Evolutionary conservation across 2,888 invertebrate genomes (phyloP).

Genomic region (Erpobdella octoculata): DNA sequence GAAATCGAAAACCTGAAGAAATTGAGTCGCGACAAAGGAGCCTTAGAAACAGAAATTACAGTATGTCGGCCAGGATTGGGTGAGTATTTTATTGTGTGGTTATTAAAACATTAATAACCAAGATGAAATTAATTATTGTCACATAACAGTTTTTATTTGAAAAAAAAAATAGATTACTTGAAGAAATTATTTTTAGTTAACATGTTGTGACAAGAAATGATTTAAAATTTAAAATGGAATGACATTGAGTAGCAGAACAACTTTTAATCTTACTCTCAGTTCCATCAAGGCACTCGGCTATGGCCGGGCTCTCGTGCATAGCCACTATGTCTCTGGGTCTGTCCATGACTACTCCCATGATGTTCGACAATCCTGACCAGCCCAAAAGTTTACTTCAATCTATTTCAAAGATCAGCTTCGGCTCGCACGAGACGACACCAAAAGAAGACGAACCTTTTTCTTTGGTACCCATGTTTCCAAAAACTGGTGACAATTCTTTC

Average conservation of each 20-base stretch:
- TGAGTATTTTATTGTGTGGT: not conserved
- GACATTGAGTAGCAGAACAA: not conserved
- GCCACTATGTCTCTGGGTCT: constrained; percentile 13
- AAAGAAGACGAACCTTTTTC: no score
- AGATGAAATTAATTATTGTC: not conserved
- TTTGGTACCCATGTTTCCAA: no score
- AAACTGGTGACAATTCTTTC: no score
- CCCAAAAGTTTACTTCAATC: not conserved
- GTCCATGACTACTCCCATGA: not conserved
- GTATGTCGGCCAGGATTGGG: constrained; percentile 32
- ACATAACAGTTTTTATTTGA: not conserved
- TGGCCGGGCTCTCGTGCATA: constrained; percentile 11
- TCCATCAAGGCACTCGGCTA: constrained; percentile 5
- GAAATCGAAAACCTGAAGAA: constrained; percentile 34
- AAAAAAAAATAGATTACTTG: no score
- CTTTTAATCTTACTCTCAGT: no score
- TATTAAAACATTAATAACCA: not conserved
- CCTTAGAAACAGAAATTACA: constrained; percentile 33
- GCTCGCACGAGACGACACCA: no score
- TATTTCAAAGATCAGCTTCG: not conserved
- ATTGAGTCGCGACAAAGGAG: constrained; percentile 32
- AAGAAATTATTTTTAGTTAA: no score
- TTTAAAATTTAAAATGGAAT: not conserved
- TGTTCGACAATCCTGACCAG: not conserved
- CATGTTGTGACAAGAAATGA: not conserved